Evolutionary conservation across 2,113 vertebrate species (phyloP), one percentile per base, ranked within the genome.

Genomic region (Desmodus rotundus): DNA sequence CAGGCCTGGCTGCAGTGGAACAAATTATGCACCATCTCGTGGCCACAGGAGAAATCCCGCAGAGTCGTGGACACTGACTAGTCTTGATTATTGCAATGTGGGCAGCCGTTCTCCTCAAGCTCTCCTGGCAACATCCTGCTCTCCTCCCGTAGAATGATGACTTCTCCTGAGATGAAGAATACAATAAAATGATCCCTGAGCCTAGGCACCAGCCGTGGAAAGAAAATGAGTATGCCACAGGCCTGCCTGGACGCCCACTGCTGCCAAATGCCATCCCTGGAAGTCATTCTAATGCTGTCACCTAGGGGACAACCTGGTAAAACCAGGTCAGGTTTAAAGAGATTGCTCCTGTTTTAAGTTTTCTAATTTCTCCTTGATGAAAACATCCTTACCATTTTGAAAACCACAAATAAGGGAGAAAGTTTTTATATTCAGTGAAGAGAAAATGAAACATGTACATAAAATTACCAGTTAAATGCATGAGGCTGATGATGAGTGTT

Each of bases 361-460:
- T 95, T 93, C 82, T 86, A 54, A 82, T 54, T 67, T 78, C 73
- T 90, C 72, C 76, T 65, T 87, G 78, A 87, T 74, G 43, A 95
- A 92, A 87, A 74, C 14, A 82, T 52, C n/a, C n/a, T 61, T 74
- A 47, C n/a, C 70, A 36, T 89, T 96, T 86, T 92, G 41, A 96
- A 65, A 95, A 63, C 20, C 41, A 88, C 19, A 89, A 72, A 76
- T 77, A 81, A 89, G 5, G 45, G 50, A 83, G 54, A 89, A 90
- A 89, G 36, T 70, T 93, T 93, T 87, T 43, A 94, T 86, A 93
- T 89, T 89, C 68, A 84, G 74, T 68, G 68, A 87, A 78, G 38
- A 74, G 61, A 92, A 97, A 93, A 72, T 17, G 14, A 89, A 85
- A 89, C 33, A 94, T 78, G 33, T 0, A 0, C 38, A 70, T 86